phyloP scores from a whole-genome alignment of 2,113 vertebrate genomes.

The Larimichthys crocea region DNA sequence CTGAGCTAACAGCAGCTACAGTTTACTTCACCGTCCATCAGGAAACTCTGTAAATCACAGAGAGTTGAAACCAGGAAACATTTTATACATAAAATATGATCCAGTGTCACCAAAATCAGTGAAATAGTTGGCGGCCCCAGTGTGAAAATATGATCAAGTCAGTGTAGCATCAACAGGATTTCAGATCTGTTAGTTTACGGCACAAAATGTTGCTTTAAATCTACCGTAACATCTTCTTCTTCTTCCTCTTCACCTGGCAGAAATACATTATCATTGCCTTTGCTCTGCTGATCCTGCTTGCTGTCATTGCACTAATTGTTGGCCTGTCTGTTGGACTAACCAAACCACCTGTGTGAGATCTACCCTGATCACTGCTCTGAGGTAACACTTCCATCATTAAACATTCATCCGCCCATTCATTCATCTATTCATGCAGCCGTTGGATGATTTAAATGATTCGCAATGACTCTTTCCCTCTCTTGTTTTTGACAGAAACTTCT shows the following conservation, averaged over 20 bases:
- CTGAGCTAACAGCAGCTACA: too few species aligned
- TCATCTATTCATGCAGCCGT: neutral
- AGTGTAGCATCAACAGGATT: too few species aligned
- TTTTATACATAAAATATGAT: too few species aligned
- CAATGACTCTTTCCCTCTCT: slow-evolving; percentile 34
- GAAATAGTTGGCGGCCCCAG: too few species aligned
- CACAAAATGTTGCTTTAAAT: neutral
- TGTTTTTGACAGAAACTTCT: slow-evolving; percentile 87
- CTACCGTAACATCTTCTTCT: slow-evolving; percentile 5
- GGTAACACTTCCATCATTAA: slow-evolving; percentile 58
- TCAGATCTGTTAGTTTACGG: too few species aligned
- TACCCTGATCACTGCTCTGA: slow-evolving; percentile 26
- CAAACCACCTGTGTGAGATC: slow-evolving; percentile 79
- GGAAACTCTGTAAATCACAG: too few species aligned
- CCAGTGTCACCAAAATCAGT: too few species aligned
- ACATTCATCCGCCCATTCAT: neutral
- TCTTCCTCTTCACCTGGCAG: slow-evolving; percentile 85
- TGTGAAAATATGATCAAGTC: too few species aligned
- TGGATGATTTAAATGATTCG: neutral
- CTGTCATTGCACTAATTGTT: slow-evolving; percentile 89
- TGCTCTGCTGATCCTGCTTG: slow-evolving; percentile 86
- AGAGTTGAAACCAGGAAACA: too few species aligned
- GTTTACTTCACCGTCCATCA: too few species aligned
- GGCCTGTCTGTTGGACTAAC: slow-evolving; percentile 91
- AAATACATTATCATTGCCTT: slow-evolving; percentile 91